Conservation (phyloP, 1,140 invertebrate genomes). For the Pygmarrhopalites habei region DNA sequence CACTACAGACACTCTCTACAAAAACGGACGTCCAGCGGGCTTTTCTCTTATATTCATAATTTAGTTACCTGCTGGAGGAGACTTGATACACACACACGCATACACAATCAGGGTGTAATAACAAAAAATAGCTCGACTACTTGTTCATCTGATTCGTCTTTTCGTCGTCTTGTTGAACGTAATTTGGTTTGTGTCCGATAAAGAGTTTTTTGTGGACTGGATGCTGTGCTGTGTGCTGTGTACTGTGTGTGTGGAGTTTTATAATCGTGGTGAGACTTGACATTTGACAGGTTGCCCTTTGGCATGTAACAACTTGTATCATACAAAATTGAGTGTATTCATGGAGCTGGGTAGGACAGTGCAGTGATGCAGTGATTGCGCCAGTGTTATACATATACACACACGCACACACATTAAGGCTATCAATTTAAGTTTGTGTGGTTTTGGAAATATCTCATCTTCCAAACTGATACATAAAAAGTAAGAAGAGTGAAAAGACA, state of each 20-base stretch:
- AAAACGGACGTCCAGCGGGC: no score
- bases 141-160: neutral
- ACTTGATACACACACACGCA: neutral
- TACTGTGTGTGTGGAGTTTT: neutral
- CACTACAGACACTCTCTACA: no score
- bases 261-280: neutral
- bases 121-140: neutral
- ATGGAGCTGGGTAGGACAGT: no score
- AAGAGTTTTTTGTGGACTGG: neutral
- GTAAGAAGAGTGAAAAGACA: no score
- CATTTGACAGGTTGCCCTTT: constrained; percentile 7
- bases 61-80: neutral
- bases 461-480: no score
- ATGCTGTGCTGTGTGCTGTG: neutral
- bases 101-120: neutral
- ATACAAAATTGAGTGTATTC: no score
- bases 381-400: no score
- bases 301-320: no score
- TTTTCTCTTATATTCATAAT: neutral
- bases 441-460: no score
- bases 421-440: no score
- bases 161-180: neutral
- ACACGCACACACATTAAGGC: no score
- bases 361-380: no score
- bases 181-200: neutral